Evolutionary conservation across 2,888 invertebrate species (phyloP), one percentile per base, ranked within the genome.

Genomic region (Ectobius pallidus): DNA sequence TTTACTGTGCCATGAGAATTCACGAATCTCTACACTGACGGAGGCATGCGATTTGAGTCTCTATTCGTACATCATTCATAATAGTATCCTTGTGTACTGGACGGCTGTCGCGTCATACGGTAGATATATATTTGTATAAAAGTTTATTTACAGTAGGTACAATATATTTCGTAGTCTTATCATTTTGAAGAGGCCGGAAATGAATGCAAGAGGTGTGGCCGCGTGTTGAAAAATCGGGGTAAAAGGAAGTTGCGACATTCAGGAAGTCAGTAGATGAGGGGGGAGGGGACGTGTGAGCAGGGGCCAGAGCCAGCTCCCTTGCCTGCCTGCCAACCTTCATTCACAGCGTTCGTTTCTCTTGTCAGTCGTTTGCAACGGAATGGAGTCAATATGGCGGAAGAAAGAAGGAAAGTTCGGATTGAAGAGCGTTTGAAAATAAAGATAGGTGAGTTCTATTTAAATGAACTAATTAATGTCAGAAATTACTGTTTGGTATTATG

Each of bases 351-450:
- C 6, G 20, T n/a, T n/a, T 30, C 52, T 34, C 63, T 69, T 63
- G 44, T 34, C 44, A 46, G 18, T 62, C 49, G 49, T n/a, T 61
- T 46, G 62, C 44, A 27, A 39, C 52, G 63, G 62, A 46, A 71
- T 71, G 71, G 71, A 63, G 71, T 62, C 91, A 94, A 92, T 90
- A 94, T 94, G 94, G 93, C 93, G 89, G 93, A 93, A 89, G 92
- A 91, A 87, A 91, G 90, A 89, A 91, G 91, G 89, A 90, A 92
- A 90, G 94, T 95, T 86, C 90, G 95, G 89, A 91, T 93, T 85
- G 94, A 94, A 87, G 95, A 95, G 89, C 92, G 94, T 87, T 89
- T 95, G 86, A 94, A 92, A 90, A 94, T 95, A 84, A 95, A 95
- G 91, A 94, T 95, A 85, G 95, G 95, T 95, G 89, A 87, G 92